Conservation (phyloP, 1,140 invertebrate species). For the Chlorops oryzae region DNA sequence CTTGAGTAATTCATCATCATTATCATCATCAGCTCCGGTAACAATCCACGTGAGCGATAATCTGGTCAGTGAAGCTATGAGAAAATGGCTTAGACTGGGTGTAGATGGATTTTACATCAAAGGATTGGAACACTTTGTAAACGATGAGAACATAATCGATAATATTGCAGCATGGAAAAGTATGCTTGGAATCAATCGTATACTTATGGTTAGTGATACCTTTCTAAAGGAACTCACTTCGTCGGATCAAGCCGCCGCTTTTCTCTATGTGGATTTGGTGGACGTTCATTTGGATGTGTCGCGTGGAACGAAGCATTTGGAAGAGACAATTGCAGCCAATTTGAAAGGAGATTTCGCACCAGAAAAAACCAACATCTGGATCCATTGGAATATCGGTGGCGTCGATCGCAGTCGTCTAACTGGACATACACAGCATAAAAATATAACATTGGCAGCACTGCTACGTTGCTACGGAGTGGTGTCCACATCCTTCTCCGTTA, state of each 20-base stretch:
- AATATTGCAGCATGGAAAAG: conserved; percentile 61
- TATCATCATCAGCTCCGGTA: conserved; percentile 15
- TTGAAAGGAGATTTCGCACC: conserved; percentile 51
- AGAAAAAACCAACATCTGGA: conserved; percentile 53
- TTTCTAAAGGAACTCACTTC: conserved; percentile 50
- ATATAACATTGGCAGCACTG: conserved; percentile 60
- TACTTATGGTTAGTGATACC: conserved; percentile 61
- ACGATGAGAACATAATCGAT: conserved; percentile 48
- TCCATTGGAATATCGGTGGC: conserved; percentile 70
- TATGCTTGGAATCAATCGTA: conserved; percentile 54
- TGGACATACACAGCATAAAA: conserved; percentile 47
- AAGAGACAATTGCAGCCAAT: conserved; percentile 53
- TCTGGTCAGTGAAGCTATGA: conserved; percentile 53
- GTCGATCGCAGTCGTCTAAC: conserved; percentile 53
- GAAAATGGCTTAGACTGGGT: conserved; percentile 59
- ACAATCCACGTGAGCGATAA: conserved; percentile 23
- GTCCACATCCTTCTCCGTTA: too few species aligned
- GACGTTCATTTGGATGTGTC: conserved; percentile 60
- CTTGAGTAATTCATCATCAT: too few species aligned
- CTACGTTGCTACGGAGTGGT: too few species aligned
- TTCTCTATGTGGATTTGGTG: conserved; percentile 62
- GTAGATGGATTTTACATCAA: conserved; percentile 79
- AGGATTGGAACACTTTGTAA: conserved; percentile 54
- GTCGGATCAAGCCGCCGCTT: conserved; percentile 49
- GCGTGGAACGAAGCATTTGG: conserved; percentile 54